Conservation (phyloP, 2,113 vertebrate species). For the Puma concolor region DNA sequence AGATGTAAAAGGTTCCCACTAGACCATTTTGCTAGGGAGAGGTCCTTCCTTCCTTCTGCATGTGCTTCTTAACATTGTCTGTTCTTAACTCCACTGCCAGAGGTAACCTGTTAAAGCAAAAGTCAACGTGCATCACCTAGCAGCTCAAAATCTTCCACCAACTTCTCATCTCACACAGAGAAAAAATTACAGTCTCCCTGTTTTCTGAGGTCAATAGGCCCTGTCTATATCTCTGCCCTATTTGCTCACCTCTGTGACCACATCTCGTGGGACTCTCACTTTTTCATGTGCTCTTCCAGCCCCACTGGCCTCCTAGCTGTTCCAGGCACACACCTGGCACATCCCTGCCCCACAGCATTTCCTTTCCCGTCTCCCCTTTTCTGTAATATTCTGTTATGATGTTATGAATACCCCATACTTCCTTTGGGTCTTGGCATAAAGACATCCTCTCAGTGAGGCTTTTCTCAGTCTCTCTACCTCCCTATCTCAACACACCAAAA, state of each 20-base stretch:
- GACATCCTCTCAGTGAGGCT: background rate
- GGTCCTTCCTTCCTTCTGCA: background rate
- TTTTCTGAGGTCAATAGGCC: background rate
- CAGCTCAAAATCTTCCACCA: background rate
- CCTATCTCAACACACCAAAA: background rate
- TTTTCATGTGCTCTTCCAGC: too few relatives aligned
- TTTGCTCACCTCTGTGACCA: background rate
- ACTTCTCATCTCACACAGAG: background rate
- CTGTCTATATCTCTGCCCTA: background rate
- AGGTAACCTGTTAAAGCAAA: background rate
- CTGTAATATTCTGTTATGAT: background rate
- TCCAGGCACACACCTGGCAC: background rate
- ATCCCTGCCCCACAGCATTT: background rate
- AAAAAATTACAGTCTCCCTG: background rate
- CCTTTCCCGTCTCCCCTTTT: background rate
- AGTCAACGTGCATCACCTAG: accelerated
- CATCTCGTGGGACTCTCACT: background rate
- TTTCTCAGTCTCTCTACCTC: background rate
- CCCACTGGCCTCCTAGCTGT: background rate
- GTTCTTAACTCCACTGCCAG: background rate
- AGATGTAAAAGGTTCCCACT: background rate
- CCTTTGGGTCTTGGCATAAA: background rate
- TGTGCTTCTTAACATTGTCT: background rate
- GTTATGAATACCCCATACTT: background rate
- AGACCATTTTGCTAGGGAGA: background rate